These are phyloP conservation scores for Tetramorium bicarinatum DNA, from an alignment of 2,888 invertebrate genomes.

Conservation along the genomic window DNA sequence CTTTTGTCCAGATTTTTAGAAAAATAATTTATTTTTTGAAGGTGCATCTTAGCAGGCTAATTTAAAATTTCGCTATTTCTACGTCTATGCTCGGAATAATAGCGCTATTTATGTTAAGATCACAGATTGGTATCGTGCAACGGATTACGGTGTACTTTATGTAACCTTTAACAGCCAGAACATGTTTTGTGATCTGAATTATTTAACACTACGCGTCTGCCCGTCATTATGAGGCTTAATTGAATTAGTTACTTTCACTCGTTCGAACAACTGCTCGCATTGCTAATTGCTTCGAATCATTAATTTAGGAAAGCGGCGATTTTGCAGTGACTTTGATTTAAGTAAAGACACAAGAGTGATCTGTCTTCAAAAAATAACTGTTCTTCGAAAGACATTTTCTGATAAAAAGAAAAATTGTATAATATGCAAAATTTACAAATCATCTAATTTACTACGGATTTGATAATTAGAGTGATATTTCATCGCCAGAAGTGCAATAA, in stretches of 20 bases:
- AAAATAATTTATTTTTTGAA: neutral
- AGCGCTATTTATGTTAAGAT: constrained; percentile 2
- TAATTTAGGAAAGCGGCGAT: constrained; percentile 21
- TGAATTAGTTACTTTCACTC: constrained; percentile 53
- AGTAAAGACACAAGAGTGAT: neutral
- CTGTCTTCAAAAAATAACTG: neutral
- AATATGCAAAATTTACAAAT: neutral
- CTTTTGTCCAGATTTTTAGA: neutral
- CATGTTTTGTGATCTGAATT: constrained; percentile 49
- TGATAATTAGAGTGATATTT: too few species aligned
- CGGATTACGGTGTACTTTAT: constrained; percentile 39
- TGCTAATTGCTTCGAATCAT: constrained; percentile 35
- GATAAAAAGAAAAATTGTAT: neutral
- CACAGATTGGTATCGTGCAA: neutral
- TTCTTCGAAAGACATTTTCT: neutral
- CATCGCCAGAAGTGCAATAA: too few species aligned
- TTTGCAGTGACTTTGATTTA: constrained; percentile 4
- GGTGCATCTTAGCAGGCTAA: neutral
- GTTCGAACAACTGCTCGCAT: neutral
- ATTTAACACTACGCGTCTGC: constrained; percentile 41
- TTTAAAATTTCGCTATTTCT: constrained; percentile 6
- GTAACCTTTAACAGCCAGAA: constrained; percentile 47
- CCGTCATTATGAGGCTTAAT: constrained; percentile 28
- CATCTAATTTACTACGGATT: neutral
- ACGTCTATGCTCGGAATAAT: constrained; percentile 17